These are phyloP conservation scores for Ciconia nigra DNA, from an alignment of 2,797 vertebrate genomes.

Conservation along the genomic window DNA sequence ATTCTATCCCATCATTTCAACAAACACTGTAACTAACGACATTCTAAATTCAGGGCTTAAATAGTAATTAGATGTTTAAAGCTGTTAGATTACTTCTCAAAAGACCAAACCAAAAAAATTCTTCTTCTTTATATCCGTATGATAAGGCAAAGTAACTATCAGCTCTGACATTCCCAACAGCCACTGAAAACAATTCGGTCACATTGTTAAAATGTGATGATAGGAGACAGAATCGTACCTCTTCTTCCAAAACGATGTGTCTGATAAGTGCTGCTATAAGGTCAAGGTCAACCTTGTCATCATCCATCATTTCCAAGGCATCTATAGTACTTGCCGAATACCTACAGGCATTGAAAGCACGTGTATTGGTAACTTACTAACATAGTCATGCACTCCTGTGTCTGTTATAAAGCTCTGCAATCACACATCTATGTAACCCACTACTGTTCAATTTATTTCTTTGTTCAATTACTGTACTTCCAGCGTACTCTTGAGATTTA, in stretches of 20 bases:
- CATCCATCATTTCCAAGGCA: constrained; percentile 86
- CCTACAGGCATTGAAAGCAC: constrained; percentile 67
- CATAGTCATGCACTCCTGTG: rapidly evolving
- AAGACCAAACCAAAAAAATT: not conserved
- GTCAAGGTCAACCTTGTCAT: constrained; percentile 93
- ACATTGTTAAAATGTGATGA: not conserved
- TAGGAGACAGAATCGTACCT: constrained; percentile 72
- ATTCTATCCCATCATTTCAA: not conserved
- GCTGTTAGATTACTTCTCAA: not conserved
- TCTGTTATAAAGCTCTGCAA: not conserved
- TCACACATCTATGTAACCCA: not conserved
- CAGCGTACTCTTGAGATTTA: not conserved
- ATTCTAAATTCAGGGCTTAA: not conserved
- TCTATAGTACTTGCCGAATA: constrained; percentile 87
- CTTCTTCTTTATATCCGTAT: not conserved
- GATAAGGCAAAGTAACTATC: not conserved
- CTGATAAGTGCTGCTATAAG: constrained; percentile 90
- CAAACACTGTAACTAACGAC: not conserved
- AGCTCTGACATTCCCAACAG: not conserved
- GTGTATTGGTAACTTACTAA: not conserved
- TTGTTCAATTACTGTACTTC: not conserved
- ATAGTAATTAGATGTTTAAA: not conserved
- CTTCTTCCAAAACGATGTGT: constrained; percentile 84
- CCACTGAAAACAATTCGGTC: not conserved
- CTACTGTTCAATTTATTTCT: not conserved